These are phyloP conservation scores for Pegea sp. DNA, from an alignment of 23 tunicate genomes.

Conservation along the genomic window DNA sequence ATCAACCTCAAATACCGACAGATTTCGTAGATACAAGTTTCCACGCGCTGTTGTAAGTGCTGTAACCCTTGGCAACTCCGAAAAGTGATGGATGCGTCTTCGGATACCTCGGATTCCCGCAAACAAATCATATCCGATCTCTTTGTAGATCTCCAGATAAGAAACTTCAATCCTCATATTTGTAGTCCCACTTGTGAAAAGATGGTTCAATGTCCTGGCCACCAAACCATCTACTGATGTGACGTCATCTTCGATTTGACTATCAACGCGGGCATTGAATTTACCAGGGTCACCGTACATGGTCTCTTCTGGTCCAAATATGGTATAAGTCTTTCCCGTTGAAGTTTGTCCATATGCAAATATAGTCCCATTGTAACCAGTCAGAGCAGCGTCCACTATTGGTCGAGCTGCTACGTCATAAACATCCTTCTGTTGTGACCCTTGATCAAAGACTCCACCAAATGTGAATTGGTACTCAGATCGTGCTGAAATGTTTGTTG, in stretches of 20 bases:
- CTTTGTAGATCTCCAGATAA: conserved; percentile 74
- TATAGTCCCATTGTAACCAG: conserved; percentile 86
- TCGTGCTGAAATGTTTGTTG: neutral
- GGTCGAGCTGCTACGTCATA: conserved; percentile 46
- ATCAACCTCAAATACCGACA: conserved; percentile 19
- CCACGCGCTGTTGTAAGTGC: conserved; percentile 43
- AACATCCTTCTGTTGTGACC: conserved; percentile 33
- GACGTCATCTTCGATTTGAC: neutral
- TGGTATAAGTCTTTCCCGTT: conserved; percentile 82
- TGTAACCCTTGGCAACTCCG: conserved; percentile 19
- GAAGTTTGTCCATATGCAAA: conserved; percentile 98
- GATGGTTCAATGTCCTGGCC: conserved; percentile 16
- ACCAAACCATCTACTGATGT: conserved; percentile 24
- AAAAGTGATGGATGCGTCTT: conserved; percentile 2
- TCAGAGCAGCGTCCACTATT: conserved; percentile 40
- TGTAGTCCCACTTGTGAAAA: conserved; percentile 14
- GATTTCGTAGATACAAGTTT: conserved; percentile 30
- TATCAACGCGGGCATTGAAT: neutral
- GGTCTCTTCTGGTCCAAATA: conserved; percentile 10
- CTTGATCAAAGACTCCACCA: neutral
- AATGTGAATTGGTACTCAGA: conserved; percentile 1
- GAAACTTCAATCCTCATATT: conserved; percentile 37
- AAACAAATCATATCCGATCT: conserved; percentile 58
- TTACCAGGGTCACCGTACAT: conserved; percentile 1
- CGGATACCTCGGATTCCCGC: conserved; percentile 16